Evolutionary conservation across 2,888 invertebrate genomes (phyloP).

Genomic region (Pheosia gnoma): DNA sequence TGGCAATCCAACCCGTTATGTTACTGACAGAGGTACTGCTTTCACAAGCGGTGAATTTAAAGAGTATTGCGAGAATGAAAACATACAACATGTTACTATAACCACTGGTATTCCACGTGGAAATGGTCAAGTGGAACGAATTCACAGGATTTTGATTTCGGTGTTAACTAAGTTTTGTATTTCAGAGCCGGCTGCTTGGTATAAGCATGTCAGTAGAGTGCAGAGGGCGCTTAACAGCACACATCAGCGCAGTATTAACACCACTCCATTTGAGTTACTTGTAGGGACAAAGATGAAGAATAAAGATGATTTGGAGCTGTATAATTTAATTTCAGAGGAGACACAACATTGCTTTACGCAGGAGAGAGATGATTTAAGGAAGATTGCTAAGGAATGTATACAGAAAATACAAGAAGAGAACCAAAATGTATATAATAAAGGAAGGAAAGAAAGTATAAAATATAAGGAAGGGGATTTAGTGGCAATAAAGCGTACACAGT

Average conservation of each 20-base stretch:
- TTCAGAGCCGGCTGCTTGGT: conserved; percentile 11
- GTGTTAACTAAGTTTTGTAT: conserved; percentile 15
- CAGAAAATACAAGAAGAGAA: conserved; percentile 9
- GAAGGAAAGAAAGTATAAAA: conserved; percentile 3
- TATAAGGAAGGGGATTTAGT: conserved; percentile 5
- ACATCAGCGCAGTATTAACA: conserved; percentile 17
- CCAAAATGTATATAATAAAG: conserved; percentile 3
- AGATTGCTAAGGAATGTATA: conserved; percentile 5
- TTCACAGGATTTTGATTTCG: conserved; percentile 13
- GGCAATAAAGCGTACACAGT: conserved; percentile 1
- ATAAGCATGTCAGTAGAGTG: conserved; percentile 14
- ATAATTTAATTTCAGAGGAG: conserved; percentile 3
- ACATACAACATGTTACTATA: conserved; percentile 6
- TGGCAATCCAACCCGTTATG: conserved; percentile 14
- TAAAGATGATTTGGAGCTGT: conserved; percentile 16
- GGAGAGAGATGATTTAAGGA: conserved; percentile 13
- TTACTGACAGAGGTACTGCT: conserved; percentile 14
- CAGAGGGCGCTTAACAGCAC: conserved; percentile 14
- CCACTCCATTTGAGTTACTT: conserved; percentile 30
- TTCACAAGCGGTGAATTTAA: conserved; percentile 10
- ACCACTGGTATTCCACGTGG: conserved; percentile 6
- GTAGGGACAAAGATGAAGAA: conserved; percentile 24
- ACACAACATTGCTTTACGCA: not conserved
- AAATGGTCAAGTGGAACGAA: conserved; percentile 13
- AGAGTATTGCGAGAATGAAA: conserved; percentile 9